Evolutionary conservation across 1,140 invertebrate genomes (phyloP).

Genomic region (Drosophila simulans): DNA sequence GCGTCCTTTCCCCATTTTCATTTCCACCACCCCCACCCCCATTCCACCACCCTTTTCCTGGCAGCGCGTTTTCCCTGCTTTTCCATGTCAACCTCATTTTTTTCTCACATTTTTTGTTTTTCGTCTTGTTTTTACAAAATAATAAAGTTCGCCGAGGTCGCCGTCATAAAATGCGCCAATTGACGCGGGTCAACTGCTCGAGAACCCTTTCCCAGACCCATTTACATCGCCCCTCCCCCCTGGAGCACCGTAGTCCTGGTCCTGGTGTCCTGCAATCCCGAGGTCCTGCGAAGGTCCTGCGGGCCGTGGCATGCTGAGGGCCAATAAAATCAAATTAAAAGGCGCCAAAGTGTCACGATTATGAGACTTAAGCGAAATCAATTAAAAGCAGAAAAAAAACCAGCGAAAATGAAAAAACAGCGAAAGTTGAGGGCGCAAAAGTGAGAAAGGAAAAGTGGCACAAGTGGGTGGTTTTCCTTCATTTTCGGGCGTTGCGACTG

Average conservation of each 20-base stretch:
- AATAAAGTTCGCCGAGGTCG: constrained; percentile 72
- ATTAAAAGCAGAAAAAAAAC: constrained; percentile 56
- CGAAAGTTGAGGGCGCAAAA: constrained; percentile 17
- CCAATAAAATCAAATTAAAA: constrained; percentile 83
- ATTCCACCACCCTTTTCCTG: neutral
- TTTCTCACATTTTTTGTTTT: neutral
- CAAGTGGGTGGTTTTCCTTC: constrained; percentile 27
- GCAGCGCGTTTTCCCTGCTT: constrained; percentile 11
- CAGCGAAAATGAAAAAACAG: neutral
- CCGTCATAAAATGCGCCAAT: constrained; percentile 74
- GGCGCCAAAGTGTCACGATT: constrained; percentile 82
- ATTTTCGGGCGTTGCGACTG: neutral
- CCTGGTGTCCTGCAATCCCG: too few species aligned
- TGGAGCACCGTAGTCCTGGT: too few species aligned
- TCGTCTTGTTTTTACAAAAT: constrained; percentile 45
- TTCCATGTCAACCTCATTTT: constrained; percentile 16
- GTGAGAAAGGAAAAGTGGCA: constrained; percentile 42
- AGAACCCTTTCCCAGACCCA: constrained; percentile 5
- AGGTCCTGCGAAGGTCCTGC: neutral
- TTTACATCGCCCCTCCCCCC: neutral
- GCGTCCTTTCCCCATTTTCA: constrained; percentile 14
- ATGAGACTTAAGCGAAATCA: constrained; percentile 81
- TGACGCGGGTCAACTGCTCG: constrained; percentile 67
- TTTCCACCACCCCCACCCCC: neutral
- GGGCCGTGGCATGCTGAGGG: constrained; percentile 63